Conservation (phyloP, 2,113 vertebrate species). For the Epinephelus lanceolatus region DNA sequence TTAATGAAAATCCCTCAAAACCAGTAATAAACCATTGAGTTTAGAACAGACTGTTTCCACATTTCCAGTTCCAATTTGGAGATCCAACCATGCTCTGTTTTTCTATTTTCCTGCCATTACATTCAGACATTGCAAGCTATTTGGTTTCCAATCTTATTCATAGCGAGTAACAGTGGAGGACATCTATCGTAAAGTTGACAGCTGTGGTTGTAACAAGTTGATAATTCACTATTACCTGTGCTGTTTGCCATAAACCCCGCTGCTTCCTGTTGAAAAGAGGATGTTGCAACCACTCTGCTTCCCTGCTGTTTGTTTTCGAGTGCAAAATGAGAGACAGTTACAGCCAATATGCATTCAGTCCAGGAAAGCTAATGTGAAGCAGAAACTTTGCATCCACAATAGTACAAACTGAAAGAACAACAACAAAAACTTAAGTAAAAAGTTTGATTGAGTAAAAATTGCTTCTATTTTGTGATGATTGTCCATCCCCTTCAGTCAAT, state of each 20-base stretch:
- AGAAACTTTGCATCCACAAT: background rate
- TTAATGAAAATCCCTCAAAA: background rate
- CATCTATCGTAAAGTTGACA: conserved; percentile 41
- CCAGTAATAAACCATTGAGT: background rate
- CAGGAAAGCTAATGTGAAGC: background rate
- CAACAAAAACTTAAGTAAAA: too few species aligned
- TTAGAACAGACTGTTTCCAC: background rate
- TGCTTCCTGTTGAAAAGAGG: conserved; percentile 16
- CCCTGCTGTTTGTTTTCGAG: conserved; percentile 30
- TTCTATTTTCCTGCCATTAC: background rate
- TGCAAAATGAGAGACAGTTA: background rate
- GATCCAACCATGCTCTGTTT: background rate
- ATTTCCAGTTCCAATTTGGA: background rate
- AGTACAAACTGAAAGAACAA: background rate
- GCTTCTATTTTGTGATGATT: too few species aligned
- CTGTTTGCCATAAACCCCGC: conserved; percentile 8
- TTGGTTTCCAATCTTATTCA: conserved; percentile 13
- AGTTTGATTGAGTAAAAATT: too few species aligned
- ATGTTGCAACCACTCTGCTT: background rate
- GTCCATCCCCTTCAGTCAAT: too few species aligned
- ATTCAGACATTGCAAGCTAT: background rate
- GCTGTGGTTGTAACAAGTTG: conserved; percentile 19
- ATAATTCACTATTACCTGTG: conserved; percentile 33
- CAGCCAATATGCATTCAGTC: conserved; percentile 1
- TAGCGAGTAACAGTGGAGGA: background rate